A percentile compares a stretch with the other conserved stretches of the same genome.
Evolutionary conservation across 2,113 vertebrate species (phyloP).

Genomic region (Nyctereutes procyonoides): DNA sequence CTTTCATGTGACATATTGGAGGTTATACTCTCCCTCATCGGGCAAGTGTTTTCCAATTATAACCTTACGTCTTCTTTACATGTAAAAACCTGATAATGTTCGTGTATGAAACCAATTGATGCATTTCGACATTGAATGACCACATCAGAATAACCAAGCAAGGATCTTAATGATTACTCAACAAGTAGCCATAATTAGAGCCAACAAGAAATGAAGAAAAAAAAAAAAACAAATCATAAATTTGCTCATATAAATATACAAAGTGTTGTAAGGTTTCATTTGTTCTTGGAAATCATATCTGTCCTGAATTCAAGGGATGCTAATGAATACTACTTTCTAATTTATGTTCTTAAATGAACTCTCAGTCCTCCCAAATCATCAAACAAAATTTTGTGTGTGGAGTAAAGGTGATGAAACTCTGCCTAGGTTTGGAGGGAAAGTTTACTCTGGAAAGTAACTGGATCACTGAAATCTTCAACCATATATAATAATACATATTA

Average conservation of each 20-base stretch:
- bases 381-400: not conserved
- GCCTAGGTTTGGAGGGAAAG: not conserved
- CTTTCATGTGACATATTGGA: not conserved
- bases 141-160: not conserved
- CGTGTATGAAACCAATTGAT: not conserved
- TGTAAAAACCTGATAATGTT: not conserved
- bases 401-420: not conserved
- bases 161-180: not conserved
- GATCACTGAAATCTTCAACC: not conserved
- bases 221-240: not conserved
- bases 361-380: not conserved
- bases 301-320: conserved; percentile 1
- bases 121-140: not conserved
- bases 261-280: not conserved
- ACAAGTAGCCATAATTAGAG: not conserved
- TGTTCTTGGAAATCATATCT: not conserved
- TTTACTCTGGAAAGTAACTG: not conserved
- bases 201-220: not conserved
- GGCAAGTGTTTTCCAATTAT: not conserved
- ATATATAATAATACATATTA: not conserved
- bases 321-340: not conserved
- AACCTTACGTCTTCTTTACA: not conserved
- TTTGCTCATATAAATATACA: not conserved
- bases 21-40: not conserved
- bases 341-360: not conserved